Evolutionary conservation across 1,140 invertebrate genomes (phyloP), one percentile per base, ranked within the genome.

Genomic region (Trichomalopsis sarcophagae): DNA sequence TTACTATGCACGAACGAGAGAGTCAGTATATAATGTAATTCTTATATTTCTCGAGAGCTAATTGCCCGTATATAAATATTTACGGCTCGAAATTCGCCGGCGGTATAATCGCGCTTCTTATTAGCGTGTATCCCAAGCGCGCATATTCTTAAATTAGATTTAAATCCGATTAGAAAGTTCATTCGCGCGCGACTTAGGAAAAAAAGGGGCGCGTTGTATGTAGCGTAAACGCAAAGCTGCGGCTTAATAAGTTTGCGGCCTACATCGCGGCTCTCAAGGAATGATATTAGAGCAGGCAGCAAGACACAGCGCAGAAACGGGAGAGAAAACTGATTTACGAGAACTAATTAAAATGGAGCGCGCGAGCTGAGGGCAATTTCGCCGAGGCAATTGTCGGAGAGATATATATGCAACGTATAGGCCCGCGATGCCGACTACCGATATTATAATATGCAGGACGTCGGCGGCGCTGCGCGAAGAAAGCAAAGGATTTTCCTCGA

Each of bases 331-430:
- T 71, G 66, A 77, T 83, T 78, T 71, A 79, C 82, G 76, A 84
- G 66, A 78, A 78, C 82, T 84, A 84, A 84, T 84, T 84, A 84
- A 78, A 84, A 78, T 55, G 50, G 75, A 30, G 44, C 17, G 13
- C 66, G 17, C 44, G 27, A 27, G 11, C 62, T 36, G 33, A 74
- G 55, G 30, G 74, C 66, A 23, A 66, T 66, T 78, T 33, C 74
- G 23, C 27, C 23, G 68, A 76, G 36, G 73, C 73, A 76, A 82
- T 82, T 75, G 71, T 75, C 36, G 36, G 30, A 5, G 40, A 73
- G 81, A 82, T 69, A 77, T 69, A 77, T 83, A 83, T 27, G 27
- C 73, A 66, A n/a, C 33, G 73, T 75, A 44, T 44, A 44, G 40
- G 40, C 33, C 3, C 33, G 3, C 40, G 40, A 44, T 44, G 40